Evolutionary conservation across 2,113 vertebrate genomes (phyloP).

Genomic region (Narcine bancroftii): DNA sequence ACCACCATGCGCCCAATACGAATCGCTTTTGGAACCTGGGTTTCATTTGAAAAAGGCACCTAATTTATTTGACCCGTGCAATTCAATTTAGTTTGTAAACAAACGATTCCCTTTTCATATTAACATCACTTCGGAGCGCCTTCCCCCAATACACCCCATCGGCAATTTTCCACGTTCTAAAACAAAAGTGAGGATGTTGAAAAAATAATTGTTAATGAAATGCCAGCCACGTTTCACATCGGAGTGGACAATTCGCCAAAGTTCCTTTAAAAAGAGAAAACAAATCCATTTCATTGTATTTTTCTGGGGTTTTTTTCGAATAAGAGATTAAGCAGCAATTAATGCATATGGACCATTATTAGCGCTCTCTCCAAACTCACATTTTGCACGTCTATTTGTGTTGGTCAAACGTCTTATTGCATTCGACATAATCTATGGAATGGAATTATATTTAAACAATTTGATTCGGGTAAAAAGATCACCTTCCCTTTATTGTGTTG

Average conservation of each 20-base stretch:
- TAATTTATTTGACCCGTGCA: neutral
- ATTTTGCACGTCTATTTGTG: neutral
- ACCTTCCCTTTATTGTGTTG: slow-evolving; percentile 3
- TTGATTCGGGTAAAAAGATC: neutral
- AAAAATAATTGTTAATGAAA: neutral
- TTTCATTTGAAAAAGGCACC: neutral
- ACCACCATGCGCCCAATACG: neutral
- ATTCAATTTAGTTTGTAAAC: neutral
- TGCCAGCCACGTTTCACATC: neutral
- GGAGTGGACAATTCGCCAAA: neutral
- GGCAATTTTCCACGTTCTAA: slow-evolving; percentile 4
- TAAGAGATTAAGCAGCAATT: neutral
- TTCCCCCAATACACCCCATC: neutral
- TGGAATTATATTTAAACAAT: neutral
- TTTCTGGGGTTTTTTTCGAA: neutral
- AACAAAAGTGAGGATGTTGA: neutral
- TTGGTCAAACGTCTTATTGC: neutral
- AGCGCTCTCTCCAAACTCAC: neutral
- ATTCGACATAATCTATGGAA: neutral
- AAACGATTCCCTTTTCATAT: neutral
- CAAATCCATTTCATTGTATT: neutral
- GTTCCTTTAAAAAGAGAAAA: neutral
- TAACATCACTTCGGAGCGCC: neutral
- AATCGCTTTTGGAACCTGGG: neutral
- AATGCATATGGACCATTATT: neutral